Evolutionary conservation across 2,113 vertebrate genomes (phyloP).

Genomic region (Phycodurus eques): DNA sequence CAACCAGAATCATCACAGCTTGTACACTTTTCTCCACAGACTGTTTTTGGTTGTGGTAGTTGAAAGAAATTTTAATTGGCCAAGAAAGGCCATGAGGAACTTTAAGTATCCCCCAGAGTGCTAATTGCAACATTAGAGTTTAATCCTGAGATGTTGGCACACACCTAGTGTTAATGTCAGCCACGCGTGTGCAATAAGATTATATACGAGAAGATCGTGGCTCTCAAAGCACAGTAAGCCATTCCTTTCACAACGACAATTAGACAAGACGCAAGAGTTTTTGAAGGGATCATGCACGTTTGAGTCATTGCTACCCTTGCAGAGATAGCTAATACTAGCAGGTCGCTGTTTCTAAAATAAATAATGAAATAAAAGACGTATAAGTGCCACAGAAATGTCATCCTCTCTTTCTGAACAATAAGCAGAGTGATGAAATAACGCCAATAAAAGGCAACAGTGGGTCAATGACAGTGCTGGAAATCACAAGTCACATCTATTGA

Average conservation of each 20-base stretch:
- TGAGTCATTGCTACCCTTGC: slow-evolving; percentile 18
- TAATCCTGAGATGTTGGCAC: slow-evolving; percentile 51
- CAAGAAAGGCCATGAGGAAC: neutral
- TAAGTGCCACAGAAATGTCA: slow-evolving; percentile 14
- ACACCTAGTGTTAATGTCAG: slow-evolving; percentile 31
- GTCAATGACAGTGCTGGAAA: slow-evolving; percentile 45
- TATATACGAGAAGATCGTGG: slow-evolving; percentile 10
- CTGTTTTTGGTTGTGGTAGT: slow-evolving; percentile 35
- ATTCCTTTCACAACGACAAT: slow-evolving; percentile 33
- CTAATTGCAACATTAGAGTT: slow-evolving; percentile 12
- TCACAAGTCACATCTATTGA: slow-evolving; percentile 32
- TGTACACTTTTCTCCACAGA: slow-evolving; percentile 29
- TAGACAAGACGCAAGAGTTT: slow-evolving; percentile 23
- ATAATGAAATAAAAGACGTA: slow-evolving; percentile 19
- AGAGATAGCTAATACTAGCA: slow-evolving; percentile 23
- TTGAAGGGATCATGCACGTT: slow-evolving; percentile 42
- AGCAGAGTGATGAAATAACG: slow-evolving; percentile 34
- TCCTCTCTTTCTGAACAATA: slow-evolving; percentile 27
- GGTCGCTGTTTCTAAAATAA: slow-evolving; percentile 31
- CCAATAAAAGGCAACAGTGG: slow-evolving; percentile 66
- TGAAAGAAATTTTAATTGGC: slow-evolving; percentile 10
- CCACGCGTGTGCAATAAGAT: slow-evolving; percentile 13
- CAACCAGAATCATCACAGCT: slow-evolving; percentile 45
- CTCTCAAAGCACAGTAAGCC: slow-evolving; percentile 32
- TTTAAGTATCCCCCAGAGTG: slow-evolving; percentile 9